These are phyloP conservation scores for Cromileptes altivelis DNA, from an alignment of 2,113 vertebrate genomes.

Conservation along the genomic window DNA sequence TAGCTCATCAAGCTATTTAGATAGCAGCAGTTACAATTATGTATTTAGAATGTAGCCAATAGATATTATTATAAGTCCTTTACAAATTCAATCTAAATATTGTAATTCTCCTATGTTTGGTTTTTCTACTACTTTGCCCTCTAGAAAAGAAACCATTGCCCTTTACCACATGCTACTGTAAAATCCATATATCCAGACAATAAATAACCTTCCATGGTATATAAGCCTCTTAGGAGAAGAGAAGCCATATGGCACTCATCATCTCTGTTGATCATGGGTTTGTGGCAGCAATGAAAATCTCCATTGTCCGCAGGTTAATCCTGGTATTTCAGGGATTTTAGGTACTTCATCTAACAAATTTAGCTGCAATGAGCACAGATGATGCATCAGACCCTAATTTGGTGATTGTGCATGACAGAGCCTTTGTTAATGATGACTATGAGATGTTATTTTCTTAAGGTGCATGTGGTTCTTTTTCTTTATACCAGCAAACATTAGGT, in stretches of 20 bases:
- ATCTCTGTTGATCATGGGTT: constrained; percentile 54
- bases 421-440: not conserved
- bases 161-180: constrained; percentile 9
- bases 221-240: constrained; percentile 62
- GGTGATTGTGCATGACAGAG: constrained; percentile 19
- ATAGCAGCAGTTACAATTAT: not conserved
- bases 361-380: constrained; percentile 34
- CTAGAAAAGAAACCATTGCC: not conserved
- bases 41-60: not conserved
- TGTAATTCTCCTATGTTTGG: not conserved
- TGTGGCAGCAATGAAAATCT: constrained; percentile 56
- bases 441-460: constrained; percentile 21
- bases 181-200: constrained; percentile 51
- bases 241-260: constrained; percentile 61
- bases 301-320: constrained; percentile 67
- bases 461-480: not conserved
- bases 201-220: constrained; percentile 54
- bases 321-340: constrained; percentile 59
- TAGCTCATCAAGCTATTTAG: not conserved
- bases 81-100: not conserved
- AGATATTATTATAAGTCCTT: not conserved
- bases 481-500: not conserved
- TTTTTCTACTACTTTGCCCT: not conserved
- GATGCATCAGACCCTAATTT: constrained; percentile 59
- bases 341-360: constrained; percentile 46